Evolutionary conservation across 2,113 vertebrate genomes (phyloP), one percentile per base, ranked within the genome.

Genomic region (Hyperopisus bebe): DNA sequence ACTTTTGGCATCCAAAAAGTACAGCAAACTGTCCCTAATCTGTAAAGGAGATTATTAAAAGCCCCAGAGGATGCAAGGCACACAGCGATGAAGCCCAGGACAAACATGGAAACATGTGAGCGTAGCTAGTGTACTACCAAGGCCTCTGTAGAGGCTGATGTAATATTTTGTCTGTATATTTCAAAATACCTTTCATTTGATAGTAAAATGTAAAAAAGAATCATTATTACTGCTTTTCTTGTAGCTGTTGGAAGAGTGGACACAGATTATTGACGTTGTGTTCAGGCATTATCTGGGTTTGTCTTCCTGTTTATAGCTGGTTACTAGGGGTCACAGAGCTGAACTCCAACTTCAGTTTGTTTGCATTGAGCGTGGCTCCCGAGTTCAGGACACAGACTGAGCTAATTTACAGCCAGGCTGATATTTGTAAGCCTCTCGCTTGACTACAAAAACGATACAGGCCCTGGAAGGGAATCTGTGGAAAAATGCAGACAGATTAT

Each of bases 361-460:
- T 17, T 77, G 27, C 31, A 39, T 31, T 19, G 11, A 13, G 47
- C 84, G 80, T 48, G 46, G 55, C 70, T 62, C 39, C 89, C 62
- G 24, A 42, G 48, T 42, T 83, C 27, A 8, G 84, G 46, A 53
- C 24, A 70, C n/a, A 27, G 31, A 62, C 55, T 58, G 62, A 70
- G 24, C 62, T 31, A 74, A 74, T 74, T 80, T 39, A 80, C 35
- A 39, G 74, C 35, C 74, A 31, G 27, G 6, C 31, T 13, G 13
- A 4, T 74, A 80, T 80, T 19, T 80, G 42, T 42, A 39, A 39
- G 51, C 85, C 70, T 31, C 80, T 83, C 48, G 50, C 47, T 89
- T 90, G 70, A 89, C 47, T 87, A 51, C 19, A 77, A 88, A 92
- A 89, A 89, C n/a, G 80, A 27, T 47, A 35, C 19, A 89, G 21